Percentiles rank a stretch among this genome's conserved stretches.
These are phyloP conservation scores for Ceratina australensis DNA, from an alignment of 1,140 invertebrate species.

Conservation along the genomic window DNA sequence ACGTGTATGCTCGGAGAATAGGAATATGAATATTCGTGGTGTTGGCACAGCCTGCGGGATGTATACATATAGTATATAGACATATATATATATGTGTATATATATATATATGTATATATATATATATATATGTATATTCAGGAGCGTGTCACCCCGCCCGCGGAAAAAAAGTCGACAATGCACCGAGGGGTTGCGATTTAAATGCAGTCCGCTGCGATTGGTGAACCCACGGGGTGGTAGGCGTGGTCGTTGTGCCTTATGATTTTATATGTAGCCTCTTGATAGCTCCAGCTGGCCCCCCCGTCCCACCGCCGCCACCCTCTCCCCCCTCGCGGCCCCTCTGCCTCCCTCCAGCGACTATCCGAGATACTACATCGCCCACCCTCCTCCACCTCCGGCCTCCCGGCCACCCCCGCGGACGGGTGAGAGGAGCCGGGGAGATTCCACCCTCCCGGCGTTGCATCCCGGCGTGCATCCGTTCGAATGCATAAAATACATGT, in stretches of 20 bases:
- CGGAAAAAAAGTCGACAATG: slow-evolving; percentile 73
- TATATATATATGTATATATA: too few relatives aligned
- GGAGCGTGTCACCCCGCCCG: slow-evolving; percentile 71
- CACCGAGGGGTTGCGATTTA: slow-evolving; percentile 76
- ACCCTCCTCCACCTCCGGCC: slow-evolving; percentile 15
- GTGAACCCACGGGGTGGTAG: slow-evolving; percentile 73
- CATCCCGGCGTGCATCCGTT: slow-evolving; percentile 47
- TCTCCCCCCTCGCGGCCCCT: too few relatives aligned
- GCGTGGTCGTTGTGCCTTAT: slow-evolving; percentile 76
- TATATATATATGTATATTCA: slow-evolving; percentile 27
- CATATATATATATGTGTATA: too few relatives aligned
- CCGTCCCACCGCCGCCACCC: too few relatives aligned
- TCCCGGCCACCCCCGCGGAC: slow-evolving; percentile 19
- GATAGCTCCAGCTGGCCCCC: slow-evolving; percentile 57
- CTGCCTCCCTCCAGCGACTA: slow-evolving; percentile 22
- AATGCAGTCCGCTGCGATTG: slow-evolving; percentile 76
- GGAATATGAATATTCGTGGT: slow-evolving; percentile 65
- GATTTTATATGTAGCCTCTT: slow-evolving; percentile 76
- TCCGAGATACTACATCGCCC: slow-evolving; percentile 41
- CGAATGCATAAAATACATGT: slow-evolving; percentile 68
- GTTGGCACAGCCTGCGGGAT: slow-evolving; percentile 57
- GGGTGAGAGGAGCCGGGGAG: neutral
- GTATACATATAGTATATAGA: too few relatives aligned
- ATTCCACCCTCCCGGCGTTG: slow-evolving; percentile 32
- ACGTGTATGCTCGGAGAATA: slow-evolving; percentile 46